A percentile compares a stretch with the other conserved stretches of the same genome.
These are phyloP conservation scores for Mesocricetus auratus DNA, from an alignment of 2,113 vertebrate genomes.

Conservation along the genomic window DNA sequence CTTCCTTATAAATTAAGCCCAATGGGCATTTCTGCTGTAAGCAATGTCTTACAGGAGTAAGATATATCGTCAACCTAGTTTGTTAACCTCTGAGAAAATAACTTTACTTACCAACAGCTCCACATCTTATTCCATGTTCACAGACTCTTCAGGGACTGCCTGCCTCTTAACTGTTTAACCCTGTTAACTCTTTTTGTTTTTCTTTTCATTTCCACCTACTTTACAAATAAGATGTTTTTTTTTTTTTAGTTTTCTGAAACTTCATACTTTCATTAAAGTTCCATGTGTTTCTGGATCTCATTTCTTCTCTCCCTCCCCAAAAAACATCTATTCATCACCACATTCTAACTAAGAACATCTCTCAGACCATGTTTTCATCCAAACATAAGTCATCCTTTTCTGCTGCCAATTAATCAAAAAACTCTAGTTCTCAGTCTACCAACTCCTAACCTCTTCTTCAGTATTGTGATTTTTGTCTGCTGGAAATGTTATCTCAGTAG, in stretches of 20 bases:
- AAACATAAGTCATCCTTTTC: not conserved
- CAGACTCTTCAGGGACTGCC: not conserved
- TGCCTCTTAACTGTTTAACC: not conserved
- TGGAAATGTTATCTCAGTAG: constrained; percentile 1
- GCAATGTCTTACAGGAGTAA: constrained; percentile 57
- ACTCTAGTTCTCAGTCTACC: rapidly evolving
- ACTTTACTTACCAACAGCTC: constrained; percentile 17
- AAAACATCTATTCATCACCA: not conserved
- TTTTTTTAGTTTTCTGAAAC: not conserved
- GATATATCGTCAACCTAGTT: constrained; percentile 50
- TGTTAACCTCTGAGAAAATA: constrained; percentile 66
- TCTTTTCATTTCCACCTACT: not conserved
- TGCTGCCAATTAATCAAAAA: not conserved
- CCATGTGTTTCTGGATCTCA: not conserved
- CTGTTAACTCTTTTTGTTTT: not conserved
- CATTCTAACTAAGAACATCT: not conserved
- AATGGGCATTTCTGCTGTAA: constrained; percentile 58
- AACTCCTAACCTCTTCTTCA: not conserved
- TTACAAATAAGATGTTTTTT: not conserved
- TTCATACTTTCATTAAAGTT: not conserved
- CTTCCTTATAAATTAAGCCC: constrained; percentile 78
- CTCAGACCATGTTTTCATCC: not conserved
- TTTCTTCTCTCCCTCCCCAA: too few relatives aligned
- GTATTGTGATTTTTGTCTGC: not conserved
- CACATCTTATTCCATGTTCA: not conserved